A percentile compares a stretch with the other conserved stretches of the same genome.
phyloP scores from a whole-genome alignment of 2,797 vertebrate genomes.

The Anolis apletophallus region DNA sequence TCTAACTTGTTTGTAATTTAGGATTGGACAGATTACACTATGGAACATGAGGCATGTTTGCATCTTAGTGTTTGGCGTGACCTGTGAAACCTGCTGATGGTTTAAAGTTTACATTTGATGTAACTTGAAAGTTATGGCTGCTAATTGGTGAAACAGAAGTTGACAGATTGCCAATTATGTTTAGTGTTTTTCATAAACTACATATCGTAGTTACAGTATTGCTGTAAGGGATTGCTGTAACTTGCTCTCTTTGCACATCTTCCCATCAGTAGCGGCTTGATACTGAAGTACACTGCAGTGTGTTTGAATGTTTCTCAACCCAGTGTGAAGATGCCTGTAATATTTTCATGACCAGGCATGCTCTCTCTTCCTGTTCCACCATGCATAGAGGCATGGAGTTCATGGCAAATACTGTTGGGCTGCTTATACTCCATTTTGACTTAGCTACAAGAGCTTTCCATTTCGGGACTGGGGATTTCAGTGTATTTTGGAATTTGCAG shows the following conservation, averaged over 20 bases:
- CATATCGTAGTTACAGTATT: neutral
- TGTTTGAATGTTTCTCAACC: neutral
- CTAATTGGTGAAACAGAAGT: too few relatives aligned
- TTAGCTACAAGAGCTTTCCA: neutral
- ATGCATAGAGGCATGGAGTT: neutral
- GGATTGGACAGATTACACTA: neutral
- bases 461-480: neutral
- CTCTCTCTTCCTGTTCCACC: neutral
- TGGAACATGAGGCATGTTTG: neutral
- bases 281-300: neutral
- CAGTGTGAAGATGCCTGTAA: neutral
- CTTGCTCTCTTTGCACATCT: neutral
- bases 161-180: neutral
- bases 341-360: too few relatives aligned
- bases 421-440: neutral
- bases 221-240: neutral
- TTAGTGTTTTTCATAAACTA: neutral
- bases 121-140: neutral
- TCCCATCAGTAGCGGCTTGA: neutral
- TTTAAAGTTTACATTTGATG: neutral
- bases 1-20: neutral
- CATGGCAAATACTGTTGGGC: neutral
- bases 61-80: neutral
- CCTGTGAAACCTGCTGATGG: neutral
- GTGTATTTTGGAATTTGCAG: neutral